Conservation (phyloP, 2,113 vertebrate genomes). For the Bungarus multicinctus region DNA sequence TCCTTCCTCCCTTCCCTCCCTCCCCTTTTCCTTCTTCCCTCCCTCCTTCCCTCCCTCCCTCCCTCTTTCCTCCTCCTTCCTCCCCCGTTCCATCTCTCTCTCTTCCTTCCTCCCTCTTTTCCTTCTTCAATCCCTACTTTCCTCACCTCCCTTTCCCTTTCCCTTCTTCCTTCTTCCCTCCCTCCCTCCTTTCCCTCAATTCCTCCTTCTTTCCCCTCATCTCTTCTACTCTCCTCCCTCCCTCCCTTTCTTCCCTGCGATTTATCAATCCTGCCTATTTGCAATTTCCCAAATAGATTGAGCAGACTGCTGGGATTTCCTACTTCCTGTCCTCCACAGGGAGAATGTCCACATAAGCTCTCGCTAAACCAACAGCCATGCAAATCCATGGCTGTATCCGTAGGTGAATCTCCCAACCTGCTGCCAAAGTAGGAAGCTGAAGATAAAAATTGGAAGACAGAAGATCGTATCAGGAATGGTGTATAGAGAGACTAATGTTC, state of each 20-base stretch:
- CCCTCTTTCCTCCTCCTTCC: too few species aligned
- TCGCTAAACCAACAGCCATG: not conserved
- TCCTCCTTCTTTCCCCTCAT: not conserved
- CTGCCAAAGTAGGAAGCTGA: not conserved
- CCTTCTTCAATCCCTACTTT: too few species aligned
- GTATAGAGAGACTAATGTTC: fast-evolving
- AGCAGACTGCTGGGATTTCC: not conserved
- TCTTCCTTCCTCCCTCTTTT: too few species aligned
- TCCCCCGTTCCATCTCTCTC: too few species aligned
- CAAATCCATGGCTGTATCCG: not conserved
- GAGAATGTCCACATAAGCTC: not conserved
- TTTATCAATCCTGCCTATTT: not conserved
- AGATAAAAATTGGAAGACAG: not conserved
- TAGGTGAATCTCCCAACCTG: not conserved
- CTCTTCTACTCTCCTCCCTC: too few species aligned
- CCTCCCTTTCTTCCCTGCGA: not conserved
- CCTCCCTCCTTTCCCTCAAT: not conserved
- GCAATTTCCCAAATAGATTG: not conserved
- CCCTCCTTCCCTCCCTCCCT: too few species aligned
- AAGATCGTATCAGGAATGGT: not conserved
- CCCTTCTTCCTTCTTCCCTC: not conserved
- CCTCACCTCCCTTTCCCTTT: too few species aligned
- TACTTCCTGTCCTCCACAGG: not conserved
- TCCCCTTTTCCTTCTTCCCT: too few species aligned
- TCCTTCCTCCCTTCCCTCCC: too few species aligned